Percentiles rank a stretch among this genome's conserved stretches.
phyloP scores from a whole-genome alignment of 2,797 vertebrate genomes.

The Falco biarmicus region DNA sequence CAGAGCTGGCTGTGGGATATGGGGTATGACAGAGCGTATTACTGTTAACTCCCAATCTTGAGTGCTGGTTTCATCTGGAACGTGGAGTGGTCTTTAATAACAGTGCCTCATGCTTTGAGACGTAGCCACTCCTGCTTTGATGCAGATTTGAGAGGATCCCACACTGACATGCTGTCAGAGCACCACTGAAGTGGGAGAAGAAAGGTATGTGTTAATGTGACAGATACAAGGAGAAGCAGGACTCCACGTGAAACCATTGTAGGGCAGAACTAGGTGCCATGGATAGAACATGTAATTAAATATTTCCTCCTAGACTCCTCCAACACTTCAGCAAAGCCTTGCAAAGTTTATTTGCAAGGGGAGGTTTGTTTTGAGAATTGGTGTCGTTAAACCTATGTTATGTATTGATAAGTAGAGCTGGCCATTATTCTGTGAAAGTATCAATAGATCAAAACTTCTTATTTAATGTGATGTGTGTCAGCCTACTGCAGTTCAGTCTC shows the following conservation, averaged over 20 bases:
- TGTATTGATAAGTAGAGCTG: not conserved
- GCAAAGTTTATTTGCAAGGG: not conserved
- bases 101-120: not conserved
- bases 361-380: not conserved
- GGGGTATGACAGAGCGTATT: not conserved
- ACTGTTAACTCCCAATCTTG: not conserved
- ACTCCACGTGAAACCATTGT: not conserved
- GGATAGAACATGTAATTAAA: fast-evolving
- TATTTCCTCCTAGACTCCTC: not conserved
- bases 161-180: not conserved
- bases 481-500: not conserved
- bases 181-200: not conserved
- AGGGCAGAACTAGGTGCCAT: not conserved
- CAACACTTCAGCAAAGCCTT: not conserved
- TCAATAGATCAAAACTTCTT: not conserved
- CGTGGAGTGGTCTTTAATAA: not conserved
- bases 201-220: not conserved
- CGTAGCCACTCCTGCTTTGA: not conserved
- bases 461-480: not conserved
- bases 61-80: not conserved
- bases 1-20: not conserved
- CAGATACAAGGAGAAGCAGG: not conserved
- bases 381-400: not conserved
- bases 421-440: not conserved
- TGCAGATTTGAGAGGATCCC: not conserved